Evolutionary conservation across 2,797 vertebrate genomes (phyloP), one percentile per base, ranked within the genome.

Genomic region (Triplophysa yarkandensis): DNA sequence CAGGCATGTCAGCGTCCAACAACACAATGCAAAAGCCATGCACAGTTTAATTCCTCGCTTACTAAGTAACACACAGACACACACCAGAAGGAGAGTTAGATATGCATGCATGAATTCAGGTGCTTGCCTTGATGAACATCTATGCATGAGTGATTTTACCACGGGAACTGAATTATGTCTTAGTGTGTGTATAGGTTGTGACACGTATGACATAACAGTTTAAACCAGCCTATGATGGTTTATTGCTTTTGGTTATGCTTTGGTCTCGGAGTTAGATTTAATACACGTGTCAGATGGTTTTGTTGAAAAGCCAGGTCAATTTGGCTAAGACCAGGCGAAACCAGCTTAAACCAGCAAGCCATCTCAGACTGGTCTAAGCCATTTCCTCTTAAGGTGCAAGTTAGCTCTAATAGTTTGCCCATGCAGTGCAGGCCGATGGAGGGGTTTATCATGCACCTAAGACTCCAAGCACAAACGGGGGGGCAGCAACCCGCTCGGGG

Each of bases 401-500:
- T 43, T 54, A 39, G 23, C 4, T 55, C 41, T 17, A 54, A 23
- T 19, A 23, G 6, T 46, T 19, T 62, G n/a, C 41, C 28, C 74
- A 79, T 82, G 77, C 74, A 77, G 36, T 48, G 71, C 48, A 66
- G 8, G 7, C 55, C 67, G 13, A 36, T 25, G 34, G 39, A 74
- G 54, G 73, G 80, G 81, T 81, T 82, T 77, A 77, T 74, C 92
- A 92, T 93, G 92, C 92, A 90, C 86, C 85, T 60, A 67, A 78
- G 82, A 77, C 80, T 82, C 78, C 34, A 64, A 85, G 86, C 72
- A 78, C 69, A 50, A 74, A 66, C 76, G 30, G 28, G 79, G 48
- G 63, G 36, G 69, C 66, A 79, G 74, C 55, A 30, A 50, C 66
- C 71, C 39, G 19, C 60, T 68, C 41, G 17, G 32, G 73, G 9